Base-by-base conservation (phyloP, 2,797 vertebrate genomes). In the Erethizon dorsatum region DNA sequence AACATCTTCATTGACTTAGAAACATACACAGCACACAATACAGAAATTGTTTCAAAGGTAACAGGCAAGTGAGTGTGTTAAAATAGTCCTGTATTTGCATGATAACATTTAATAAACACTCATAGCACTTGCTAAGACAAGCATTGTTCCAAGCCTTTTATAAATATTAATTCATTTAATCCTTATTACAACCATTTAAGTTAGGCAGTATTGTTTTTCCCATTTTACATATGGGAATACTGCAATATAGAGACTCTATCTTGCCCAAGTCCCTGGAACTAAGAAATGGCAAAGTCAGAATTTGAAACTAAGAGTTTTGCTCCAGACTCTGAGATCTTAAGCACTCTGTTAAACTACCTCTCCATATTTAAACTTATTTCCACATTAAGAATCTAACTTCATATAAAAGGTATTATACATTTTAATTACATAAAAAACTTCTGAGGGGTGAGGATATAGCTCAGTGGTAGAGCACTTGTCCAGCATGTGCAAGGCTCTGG, bases 31-130 rank as follows among this genome's bases (percentile, higher is more conserved):
- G 87, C 14, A 75, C 6, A 26, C 12, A 87, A 31, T 12, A 73
- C 52, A n/a, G n/a, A 85, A 17, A 37, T 28, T 15, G 12, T 77
- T 28, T 75, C 71, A 80, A 12, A 85, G 73, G 50, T 83, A 73
- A 90, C 4, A 56, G 24, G 54, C 6, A 96, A 54, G 17, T 85
- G 92, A 87, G 69, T 91, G 75, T 92, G 37, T 10, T 90, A 77
- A 95, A 94, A 95, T n/a, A 26, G 31, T 83, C 90, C 47, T 75
- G 3, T 78, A 85, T 80, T 63, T 91, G 37, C 56, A 91, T 26
- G 8, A 57, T 45, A 92, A 63, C 85, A 87, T 88, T 95, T 91
- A 87, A 50, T 83, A 94, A 96, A 90, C 45, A 69, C 18, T 85
- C 24, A 94, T 52, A 77, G 28, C 52, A 89, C 22, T 75, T 86